Percentiles rank a stretch among this genome's conserved stretches.
Conservation (phyloP, 2,888 invertebrate species). For the Caenorhabditis parvicauda region DNA sequence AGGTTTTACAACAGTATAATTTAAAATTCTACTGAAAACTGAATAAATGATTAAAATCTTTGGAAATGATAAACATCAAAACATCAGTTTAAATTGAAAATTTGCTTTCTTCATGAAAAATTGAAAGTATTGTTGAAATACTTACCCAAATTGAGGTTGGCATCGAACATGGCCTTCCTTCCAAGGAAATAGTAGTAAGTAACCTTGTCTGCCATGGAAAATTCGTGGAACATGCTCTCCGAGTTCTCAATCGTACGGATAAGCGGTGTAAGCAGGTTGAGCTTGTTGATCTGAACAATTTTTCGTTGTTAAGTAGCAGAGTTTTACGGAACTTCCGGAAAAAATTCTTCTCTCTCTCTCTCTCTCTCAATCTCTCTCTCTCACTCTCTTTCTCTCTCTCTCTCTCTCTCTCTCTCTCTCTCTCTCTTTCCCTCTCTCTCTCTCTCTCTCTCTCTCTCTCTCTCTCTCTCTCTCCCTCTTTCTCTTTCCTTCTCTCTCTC, state of each 20-base stretch:
- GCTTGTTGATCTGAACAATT: slow-evolving; percentile 67
- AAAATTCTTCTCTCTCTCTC: too few relatives aligned
- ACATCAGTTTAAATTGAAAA: not conserved
- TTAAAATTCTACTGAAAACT: not conserved
- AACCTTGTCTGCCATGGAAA: slow-evolving; percentile 84
- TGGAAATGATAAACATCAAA: not conserved
- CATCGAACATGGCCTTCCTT: slow-evolving; percentile 96
- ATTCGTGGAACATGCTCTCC: slow-evolving; percentile 78
- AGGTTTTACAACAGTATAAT: too few relatives aligned
- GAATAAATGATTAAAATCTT: not conserved
- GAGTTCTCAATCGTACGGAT: slow-evolving; percentile 93
- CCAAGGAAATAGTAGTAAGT: slow-evolving; percentile 95
- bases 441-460: too few relatives aligned
- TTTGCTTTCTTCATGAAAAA: slow-evolving; percentile 4
- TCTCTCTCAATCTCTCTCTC: too few relatives aligned
- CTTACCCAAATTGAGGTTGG: slow-evolving; percentile 80
- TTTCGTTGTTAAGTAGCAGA: too few relatives aligned
- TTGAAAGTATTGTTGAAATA: not conserved
- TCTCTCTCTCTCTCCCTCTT: too few relatives aligned
- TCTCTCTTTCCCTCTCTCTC: too few relatives aligned
- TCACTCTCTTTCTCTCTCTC: too few relatives aligned
- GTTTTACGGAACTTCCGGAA: too few relatives aligned
- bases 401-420: too few relatives aligned
- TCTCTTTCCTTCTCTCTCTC: too few relatives aligned
- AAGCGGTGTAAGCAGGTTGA: slow-evolving; percentile 76